These are phyloP conservation scores for Trachemys scripta DNA, from an alignment of 2,113 vertebrate genomes.

Conservation along the genomic window DNA sequence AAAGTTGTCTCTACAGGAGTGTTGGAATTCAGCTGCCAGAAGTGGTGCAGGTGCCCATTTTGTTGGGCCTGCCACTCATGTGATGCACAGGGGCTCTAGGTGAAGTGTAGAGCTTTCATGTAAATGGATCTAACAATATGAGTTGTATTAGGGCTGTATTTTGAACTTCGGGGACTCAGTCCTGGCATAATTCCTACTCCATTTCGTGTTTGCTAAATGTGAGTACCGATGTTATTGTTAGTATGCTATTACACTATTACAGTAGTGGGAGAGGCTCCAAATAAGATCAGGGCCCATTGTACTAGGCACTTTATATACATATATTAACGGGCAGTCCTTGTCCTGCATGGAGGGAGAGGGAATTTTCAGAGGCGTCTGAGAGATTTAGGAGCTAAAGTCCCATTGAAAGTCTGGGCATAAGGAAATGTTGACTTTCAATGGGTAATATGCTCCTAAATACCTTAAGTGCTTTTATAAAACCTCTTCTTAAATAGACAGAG, in stretches of 20 bases:
- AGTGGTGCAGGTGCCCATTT: fast-evolving
- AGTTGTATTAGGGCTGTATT: not conserved
- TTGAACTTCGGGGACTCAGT: not conserved
- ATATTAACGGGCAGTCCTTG: not conserved
- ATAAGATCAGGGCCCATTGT: fast-evolving
- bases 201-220: not conserved
- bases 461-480: not conserved
- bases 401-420: not conserved
- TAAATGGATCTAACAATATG: fast-evolving
- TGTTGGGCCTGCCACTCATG: not conserved
- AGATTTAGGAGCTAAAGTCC: not conserved
- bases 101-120: not conserved
- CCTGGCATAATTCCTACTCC: not conserved
- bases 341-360: not conserved
- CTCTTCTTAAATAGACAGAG: not conserved
- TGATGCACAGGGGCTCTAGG: fast-evolving
- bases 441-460: not conserved
- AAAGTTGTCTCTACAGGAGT: not conserved
- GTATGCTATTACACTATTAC: not conserved
- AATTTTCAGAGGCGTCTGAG: not conserved
- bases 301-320: fast-evolving
- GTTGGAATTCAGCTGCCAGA: not conserved
- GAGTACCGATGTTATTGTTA: not conserved
- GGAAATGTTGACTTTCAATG: not conserved
- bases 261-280: not conserved